Evolutionary conservation across 2,113 vertebrate species (phyloP).

Genomic region (Hydrolagus affinis): DNA sequence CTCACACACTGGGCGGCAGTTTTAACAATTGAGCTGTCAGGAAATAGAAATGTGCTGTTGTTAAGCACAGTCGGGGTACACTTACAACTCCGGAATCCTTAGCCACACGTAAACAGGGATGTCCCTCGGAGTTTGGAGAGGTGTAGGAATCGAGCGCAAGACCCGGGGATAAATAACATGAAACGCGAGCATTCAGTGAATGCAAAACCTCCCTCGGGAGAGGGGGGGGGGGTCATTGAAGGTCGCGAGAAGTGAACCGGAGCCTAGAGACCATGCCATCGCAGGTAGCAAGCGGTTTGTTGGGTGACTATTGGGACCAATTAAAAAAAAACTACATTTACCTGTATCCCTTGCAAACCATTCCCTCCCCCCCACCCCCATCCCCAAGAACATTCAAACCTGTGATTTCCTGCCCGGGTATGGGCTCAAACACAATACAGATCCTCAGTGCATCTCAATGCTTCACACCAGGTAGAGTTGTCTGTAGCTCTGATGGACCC

Average conservation of each 20-base stretch:
- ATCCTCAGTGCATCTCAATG: not conserved
- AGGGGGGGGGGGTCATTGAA: not conserved
- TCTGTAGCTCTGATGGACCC: not conserved
- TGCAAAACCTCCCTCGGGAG: conserved; percentile 6
- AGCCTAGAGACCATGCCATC: not conserved
- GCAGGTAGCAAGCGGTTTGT: conserved; percentile 8
- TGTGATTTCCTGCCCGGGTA: not conserved
- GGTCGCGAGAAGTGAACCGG: not conserved
- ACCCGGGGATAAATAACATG: not conserved
- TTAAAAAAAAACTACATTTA: conserved; percentile 22
- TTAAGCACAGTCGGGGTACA: too few relatives aligned
- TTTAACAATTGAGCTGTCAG: too few relatives aligned
- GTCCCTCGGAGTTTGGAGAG: too few relatives aligned
- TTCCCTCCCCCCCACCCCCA: too few relatives aligned
- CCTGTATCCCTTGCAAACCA: not conserved
- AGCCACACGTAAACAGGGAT: too few relatives aligned
- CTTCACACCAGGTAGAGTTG: not conserved
- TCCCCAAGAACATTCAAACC: conserved; percentile 9
- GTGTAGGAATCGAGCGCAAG: not conserved
- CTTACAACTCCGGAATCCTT: too few relatives aligned
- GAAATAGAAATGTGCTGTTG: too few relatives aligned
- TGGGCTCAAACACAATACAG: not conserved
- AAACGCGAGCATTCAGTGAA: conserved; percentile 4
- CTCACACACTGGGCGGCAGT: too few relatives aligned
- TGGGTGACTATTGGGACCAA: conserved; percentile 17